These are phyloP conservation scores for Drosophila birchii DNA, from an alignment of 2,888 invertebrate species.

Conservation along the genomic window DNA sequence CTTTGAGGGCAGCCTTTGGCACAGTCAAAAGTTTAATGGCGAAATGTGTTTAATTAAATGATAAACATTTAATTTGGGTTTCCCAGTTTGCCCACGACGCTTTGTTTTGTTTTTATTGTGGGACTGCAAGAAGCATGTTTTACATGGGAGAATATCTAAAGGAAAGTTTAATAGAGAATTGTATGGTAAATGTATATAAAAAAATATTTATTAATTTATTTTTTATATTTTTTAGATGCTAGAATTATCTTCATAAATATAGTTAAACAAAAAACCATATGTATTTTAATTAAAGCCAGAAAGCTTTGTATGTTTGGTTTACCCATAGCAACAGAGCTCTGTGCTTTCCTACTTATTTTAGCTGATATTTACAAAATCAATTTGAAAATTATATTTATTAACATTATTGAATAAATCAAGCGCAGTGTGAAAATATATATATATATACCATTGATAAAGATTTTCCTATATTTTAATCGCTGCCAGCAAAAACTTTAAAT, in stretches of 20 bases:
- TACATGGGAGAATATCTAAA: not conserved
- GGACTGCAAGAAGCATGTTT: no score
- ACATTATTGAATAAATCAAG: not conserved
- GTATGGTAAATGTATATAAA: not conserved
- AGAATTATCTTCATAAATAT: no score
- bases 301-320: not conserved
- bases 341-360: not conserved
- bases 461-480: not conserved
- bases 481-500: not conserved
- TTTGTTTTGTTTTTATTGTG: not conserved
- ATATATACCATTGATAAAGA: not conserved
- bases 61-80: constrained; percentile 38
- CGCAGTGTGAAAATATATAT: not conserved
- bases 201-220: no score
- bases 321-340: no score
- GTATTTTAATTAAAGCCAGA: not conserved
- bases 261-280: no score
- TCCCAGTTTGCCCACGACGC: not conserved
- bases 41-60: constrained; percentile 42
- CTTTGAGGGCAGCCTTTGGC: not conserved
- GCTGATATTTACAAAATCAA: not conserved
- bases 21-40: constrained; percentile 30
- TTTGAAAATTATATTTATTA: not conserved
- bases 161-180: not conserved
- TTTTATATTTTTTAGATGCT: no score